Percentiles rank a stretch among this genome's conserved stretches.
These are phyloP conservation scores for Beris morrisii DNA, from an alignment of 2,888 invertebrate species.

Conservation along the genomic window DNA sequence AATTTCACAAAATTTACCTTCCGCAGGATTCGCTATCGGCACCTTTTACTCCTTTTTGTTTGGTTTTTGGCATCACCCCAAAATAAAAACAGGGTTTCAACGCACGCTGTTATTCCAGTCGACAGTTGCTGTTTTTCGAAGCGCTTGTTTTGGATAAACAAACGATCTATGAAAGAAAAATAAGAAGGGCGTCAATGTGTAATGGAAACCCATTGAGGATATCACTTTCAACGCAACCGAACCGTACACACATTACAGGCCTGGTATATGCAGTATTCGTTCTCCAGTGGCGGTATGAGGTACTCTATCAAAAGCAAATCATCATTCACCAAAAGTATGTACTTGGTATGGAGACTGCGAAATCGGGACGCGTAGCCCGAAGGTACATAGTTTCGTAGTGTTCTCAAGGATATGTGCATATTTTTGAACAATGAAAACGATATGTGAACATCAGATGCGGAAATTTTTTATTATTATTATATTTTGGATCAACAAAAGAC, in stretches of 20 bases:
- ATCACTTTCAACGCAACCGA: conserved; percentile 20
- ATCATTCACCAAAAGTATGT: no score
- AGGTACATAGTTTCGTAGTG: no score
- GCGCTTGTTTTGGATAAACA: conserved; percentile 32
- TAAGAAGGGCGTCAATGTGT: conserved; percentile 34
- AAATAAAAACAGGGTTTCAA: not conserved
- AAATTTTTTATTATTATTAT: conserved; percentile 15
- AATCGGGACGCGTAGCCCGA: no score
- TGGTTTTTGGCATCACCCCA: not conserved
- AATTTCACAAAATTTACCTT: not conserved
- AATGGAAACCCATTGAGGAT: conserved; percentile 36
- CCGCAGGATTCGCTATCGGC: not conserved
- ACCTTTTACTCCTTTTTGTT: conserved; percentile 1
- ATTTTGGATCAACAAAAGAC: no score
- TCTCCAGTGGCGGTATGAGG: no score
- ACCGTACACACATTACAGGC: not conserved
- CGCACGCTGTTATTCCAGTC: conserved; percentile 25
- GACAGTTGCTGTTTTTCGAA: conserved; percentile 15
- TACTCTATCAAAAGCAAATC: no score
- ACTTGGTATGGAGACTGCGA: no score
- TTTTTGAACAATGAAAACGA: not conserved
- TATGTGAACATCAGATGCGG: conserved; percentile 17
- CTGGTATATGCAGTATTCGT: no score
- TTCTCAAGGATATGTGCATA: not conserved
- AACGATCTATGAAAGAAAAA: conserved; percentile 32